Conservation (phyloP, 2,113 vertebrate genomes). For the Siniperca knerii region DNA sequence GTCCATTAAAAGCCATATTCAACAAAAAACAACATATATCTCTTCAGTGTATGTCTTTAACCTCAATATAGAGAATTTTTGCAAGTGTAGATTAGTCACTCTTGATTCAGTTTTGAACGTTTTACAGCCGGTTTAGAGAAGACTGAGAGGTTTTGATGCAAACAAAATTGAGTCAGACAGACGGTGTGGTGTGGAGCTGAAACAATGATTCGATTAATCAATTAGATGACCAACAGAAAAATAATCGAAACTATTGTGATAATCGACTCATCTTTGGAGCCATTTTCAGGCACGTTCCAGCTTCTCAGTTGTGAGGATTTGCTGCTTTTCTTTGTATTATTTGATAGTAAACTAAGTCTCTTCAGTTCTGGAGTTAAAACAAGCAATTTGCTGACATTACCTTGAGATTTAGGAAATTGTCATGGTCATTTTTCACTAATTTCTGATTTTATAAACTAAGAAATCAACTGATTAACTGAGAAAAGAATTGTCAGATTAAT, state of each 20-base stretch:
- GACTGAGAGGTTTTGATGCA: not conserved
- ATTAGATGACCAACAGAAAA: not conserved
- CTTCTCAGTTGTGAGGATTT: not conserved
- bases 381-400: not conserved
- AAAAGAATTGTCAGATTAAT: not conserved
- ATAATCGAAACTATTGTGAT: not conserved
- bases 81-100: not conserved
- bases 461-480: not conserved
- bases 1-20: constrained; percentile 51
- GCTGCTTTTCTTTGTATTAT: not conserved
- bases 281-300: not conserved
- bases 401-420: not conserved
- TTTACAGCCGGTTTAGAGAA: not conserved
- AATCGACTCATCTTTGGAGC: not conserved
- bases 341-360: not conserved
- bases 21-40: constrained; percentile 32
- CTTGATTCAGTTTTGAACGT: not conserved
- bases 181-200: not conserved
- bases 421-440: not conserved
- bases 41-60: not conserved
- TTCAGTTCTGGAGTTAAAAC: not conserved
- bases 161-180: not conserved
- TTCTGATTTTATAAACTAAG: too few relatives aligned
- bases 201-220: not conserved
- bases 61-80: not conserved